Conservation (phyloP, 2,797 vertebrate species). For the Adrianichthys oophorus region DNA sequence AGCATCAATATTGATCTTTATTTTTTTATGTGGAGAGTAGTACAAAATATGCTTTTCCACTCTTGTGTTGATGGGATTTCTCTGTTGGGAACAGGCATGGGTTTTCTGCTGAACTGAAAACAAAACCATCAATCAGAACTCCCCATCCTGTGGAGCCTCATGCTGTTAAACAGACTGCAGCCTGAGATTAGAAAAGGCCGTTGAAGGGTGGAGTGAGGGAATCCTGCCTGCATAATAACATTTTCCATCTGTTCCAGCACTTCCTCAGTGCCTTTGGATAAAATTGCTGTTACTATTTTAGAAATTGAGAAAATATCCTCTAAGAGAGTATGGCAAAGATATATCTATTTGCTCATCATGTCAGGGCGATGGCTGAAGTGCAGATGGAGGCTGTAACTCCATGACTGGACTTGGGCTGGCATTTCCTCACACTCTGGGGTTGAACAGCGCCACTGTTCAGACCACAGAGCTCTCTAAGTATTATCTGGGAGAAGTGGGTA, state of each 20-base stretch:
- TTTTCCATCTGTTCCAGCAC: conserved; percentile 58
- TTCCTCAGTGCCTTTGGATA: conserved; percentile 43
- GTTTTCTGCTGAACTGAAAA: conserved; percentile 40
- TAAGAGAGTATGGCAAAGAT: conserved; percentile 47
- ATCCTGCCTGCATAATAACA: conserved; percentile 56
- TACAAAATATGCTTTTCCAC: conserved; percentile 35
- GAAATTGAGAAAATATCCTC: conserved; percentile 60
- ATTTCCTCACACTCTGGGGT: conserved; percentile 50
- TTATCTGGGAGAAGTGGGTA: conserved; percentile 15
- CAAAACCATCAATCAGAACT: conserved; percentile 46
- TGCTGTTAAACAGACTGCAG: conserved; percentile 36
- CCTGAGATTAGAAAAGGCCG: conserved; percentile 31
- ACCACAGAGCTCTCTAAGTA: conserved; percentile 20
- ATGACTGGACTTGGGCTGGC: conserved; percentile 12
- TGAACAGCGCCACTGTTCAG: conserved; percentile 39
- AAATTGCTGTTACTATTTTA: conserved; percentile 64
- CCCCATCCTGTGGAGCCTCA: conserved; percentile 25
- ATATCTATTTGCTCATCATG: conserved; percentile 23
- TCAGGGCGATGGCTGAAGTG: conserved; percentile 29
- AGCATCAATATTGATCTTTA: conserved; percentile 13
- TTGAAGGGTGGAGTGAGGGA: conserved; percentile 45
- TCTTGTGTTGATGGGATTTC: conserved; percentile 37
- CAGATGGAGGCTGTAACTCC: neutral
- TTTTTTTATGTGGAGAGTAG: conserved; percentile 41
- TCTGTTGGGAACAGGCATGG: conserved; percentile 19